phyloP scores from a whole-genome alignment of 2,113 vertebrate species.

The Synodontis membranacea region DNA sequence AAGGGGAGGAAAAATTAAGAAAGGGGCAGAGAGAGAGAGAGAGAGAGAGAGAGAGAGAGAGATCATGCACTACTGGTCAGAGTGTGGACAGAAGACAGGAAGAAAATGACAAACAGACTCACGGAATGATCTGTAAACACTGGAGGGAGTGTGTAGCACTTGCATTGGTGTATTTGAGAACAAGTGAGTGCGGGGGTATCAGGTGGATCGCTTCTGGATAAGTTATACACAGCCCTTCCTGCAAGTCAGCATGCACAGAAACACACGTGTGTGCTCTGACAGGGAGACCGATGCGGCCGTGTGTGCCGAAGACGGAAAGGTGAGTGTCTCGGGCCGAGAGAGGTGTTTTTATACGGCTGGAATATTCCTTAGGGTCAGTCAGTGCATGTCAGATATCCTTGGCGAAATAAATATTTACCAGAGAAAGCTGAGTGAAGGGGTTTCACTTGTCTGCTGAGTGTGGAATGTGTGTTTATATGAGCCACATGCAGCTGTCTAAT shows the following conservation, averaged over 20 bases:
- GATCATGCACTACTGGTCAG: slow-evolving; percentile 7
- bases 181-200: slow-evolving; percentile 42
- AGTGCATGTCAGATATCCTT: background rate
- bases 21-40: slow-evolving; percentile 4
- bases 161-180: slow-evolving; percentile 15
- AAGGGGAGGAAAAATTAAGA: background rate
- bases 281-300: slow-evolving; percentile 47
- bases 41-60: slow-evolving; percentile 11
- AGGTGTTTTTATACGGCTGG: background rate
- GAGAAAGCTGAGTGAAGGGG: background rate
- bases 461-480: background rate
- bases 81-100: slow-evolving; percentile 22
- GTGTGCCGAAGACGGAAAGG: slow-evolving; percentile 41
- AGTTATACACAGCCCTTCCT: slow-evolving; percentile 24
- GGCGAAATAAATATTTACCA: slow-evolving; percentile 7
- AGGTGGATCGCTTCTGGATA: slow-evolving; percentile 49
- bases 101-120: slow-evolving; percentile 17
- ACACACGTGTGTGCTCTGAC: background rate
- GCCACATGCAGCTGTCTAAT: background rate
- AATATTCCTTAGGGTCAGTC: background rate
- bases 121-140: slow-evolving; percentile 17
- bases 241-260: background rate
- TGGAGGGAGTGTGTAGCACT: background rate
- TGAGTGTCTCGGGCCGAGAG: slow-evolving; percentile 39
- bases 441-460: slow-evolving; percentile 5